phyloP scores from a whole-genome alignment of 2,888 invertebrate genomes.

The Sphaerophoria taeniata region DNA sequence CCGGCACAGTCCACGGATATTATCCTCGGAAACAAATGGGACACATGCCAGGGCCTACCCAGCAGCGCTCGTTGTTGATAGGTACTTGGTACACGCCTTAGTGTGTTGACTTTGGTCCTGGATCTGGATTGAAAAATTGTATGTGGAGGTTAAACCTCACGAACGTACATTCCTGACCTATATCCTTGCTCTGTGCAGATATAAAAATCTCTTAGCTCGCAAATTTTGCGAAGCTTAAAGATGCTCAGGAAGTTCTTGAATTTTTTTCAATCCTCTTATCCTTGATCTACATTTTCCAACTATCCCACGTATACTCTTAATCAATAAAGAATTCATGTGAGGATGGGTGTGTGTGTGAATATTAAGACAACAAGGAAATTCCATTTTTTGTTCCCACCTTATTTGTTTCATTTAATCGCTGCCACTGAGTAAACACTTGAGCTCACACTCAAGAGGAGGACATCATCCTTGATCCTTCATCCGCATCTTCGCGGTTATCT shows the following conservation, averaged over 20 bases:
- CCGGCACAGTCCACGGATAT: conserved; percentile 22
- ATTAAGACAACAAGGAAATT: conserved; percentile 70
- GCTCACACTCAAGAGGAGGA: conserved; percentile 42
- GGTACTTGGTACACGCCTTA: conserved; percentile 10
- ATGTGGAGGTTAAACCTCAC: conserved; percentile 20
- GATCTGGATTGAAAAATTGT: conserved; percentile 4
- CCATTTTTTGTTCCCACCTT: not conserved
- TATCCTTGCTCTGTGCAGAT: conserved; percentile 10
- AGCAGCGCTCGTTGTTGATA: not conserved
- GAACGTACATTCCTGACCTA: conserved; percentile 53
- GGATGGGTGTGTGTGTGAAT: conserved; percentile 59
- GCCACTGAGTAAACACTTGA: conserved; percentile 69
- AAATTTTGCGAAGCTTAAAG: not conserved
- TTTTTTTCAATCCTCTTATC: conserved; percentile 69
- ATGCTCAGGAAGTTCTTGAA: conserved; percentile 45
- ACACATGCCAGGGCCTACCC: not conserved
- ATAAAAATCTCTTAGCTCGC: conserved; percentile 5
- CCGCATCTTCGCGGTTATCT: conserved; percentile 17
- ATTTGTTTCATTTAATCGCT: conserved; percentile 57
- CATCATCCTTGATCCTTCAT: conserved; percentile 34
- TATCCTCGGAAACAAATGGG: conserved; percentile 15
- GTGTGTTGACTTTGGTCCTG: conserved; percentile 52
- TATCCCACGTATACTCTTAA: conserved; percentile 8
- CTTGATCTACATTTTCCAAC: conserved; percentile 63
- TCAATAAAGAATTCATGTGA: conserved; percentile 59